phyloP scores from a whole-genome alignment of 1,140 invertebrate genomes.

The Cydia fagiglandana region DNA sequence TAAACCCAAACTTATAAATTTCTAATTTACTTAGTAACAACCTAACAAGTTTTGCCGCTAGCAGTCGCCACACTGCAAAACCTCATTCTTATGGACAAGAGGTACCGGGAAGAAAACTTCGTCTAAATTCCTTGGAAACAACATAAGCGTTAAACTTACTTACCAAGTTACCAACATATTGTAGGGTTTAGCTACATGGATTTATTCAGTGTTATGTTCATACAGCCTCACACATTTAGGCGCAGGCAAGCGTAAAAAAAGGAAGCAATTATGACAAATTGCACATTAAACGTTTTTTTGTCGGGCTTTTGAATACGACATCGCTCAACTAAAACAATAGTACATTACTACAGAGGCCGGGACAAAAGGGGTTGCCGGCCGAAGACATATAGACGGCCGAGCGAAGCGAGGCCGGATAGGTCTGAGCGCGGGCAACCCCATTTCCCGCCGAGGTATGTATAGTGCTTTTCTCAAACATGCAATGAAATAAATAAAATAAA shows the following conservation, averaged over 20 bases:
- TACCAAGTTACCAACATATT: neutral
- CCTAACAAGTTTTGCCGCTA: slow-evolving; percentile 9
- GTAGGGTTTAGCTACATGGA: neutral
- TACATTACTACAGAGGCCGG: too few relatives aligned
- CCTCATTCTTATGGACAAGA: slow-evolving; percentile 6
- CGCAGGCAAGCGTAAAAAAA: too few relatives aligned
- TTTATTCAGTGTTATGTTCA: neutral
- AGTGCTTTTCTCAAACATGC: too few relatives aligned
- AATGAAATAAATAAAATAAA: too few relatives aligned
- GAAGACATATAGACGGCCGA: too few relatives aligned
- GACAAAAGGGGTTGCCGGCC: too few relatives aligned
- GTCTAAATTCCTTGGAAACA: slow-evolving; percentile 10
- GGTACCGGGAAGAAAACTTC: neutral
- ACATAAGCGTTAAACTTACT: neutral
- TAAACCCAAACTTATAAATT: neutral
- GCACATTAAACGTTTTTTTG: neutral
- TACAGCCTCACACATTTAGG: neutral
- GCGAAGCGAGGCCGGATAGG: too few relatives aligned
- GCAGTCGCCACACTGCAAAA: neutral
- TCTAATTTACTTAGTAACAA: neutral
- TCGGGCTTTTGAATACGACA: too few relatives aligned
- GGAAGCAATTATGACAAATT: neutral
- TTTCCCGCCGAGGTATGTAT: too few relatives aligned
- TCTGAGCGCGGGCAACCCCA: too few relatives aligned
- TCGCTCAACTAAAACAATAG: too few relatives aligned